Conservation (phyloP, 2,888 invertebrate genomes). For the Polyploca ridens region DNA sequence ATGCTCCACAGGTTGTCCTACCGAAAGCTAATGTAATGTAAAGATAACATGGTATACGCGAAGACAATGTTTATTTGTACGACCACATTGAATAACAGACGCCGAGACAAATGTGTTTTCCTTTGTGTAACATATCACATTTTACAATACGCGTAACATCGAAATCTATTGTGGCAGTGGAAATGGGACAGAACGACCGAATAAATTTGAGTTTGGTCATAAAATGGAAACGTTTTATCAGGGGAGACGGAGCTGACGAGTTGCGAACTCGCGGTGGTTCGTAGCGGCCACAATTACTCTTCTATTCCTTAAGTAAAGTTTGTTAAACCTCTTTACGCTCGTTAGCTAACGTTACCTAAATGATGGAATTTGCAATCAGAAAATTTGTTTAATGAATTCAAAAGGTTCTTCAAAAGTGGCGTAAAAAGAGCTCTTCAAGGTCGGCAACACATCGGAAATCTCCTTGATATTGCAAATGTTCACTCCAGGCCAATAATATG, state of each 20-base stretch:
- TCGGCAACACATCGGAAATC: too few relatives aligned
- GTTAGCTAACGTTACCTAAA: conserved; percentile 13
- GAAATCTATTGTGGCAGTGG: conserved; percentile 41
- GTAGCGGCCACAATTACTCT: conserved; percentile 49
- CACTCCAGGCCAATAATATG: too few relatives aligned
- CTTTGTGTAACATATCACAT: conserved; percentile 30
- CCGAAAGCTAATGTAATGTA: conserved; percentile 50
- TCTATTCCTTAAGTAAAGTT: conserved; percentile 53
- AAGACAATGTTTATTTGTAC: conserved; percentile 26
- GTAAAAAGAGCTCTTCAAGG: too few relatives aligned
- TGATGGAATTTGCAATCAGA: conserved; percentile 7
- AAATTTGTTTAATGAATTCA: conserved; percentile 2
- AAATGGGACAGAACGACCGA: conserved; percentile 30
- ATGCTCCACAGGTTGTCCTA: conserved; percentile 57
- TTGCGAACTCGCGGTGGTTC: conserved; percentile 38
- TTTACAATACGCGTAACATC: conserved; percentile 32
- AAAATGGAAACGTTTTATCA: conserved; percentile 52
- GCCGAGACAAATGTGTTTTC: conserved; percentile 29
- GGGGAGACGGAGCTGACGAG: conserved; percentile 39
- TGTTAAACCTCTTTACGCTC: conserved; percentile 24
- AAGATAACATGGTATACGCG: conserved; percentile 46
- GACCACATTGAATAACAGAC: conserved; percentile 30
- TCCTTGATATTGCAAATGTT: too few relatives aligned
- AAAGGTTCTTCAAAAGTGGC: too few relatives aligned
- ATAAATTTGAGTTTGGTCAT: conserved; percentile 50